phyloP scores from a whole-genome alignment of 2,888 invertebrate species.

The Chrysotoxum bicinctum region DNA sequence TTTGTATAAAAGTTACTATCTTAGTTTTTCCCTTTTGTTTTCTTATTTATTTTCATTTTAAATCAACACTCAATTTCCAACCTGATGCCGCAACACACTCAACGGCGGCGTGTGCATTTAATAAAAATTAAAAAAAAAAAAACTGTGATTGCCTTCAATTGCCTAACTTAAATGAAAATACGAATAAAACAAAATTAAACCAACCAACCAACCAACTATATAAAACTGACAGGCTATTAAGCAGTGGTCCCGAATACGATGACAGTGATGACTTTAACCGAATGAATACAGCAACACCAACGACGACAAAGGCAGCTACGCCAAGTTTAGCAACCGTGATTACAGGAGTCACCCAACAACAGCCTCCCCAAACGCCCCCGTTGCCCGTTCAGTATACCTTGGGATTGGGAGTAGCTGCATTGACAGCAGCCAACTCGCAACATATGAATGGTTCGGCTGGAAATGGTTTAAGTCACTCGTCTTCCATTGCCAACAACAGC shows the following conservation, averaged over 20 bases:
- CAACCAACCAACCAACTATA: background rate
- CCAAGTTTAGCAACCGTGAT: constrained; percentile 44
- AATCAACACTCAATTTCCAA: constrained; percentile 38
- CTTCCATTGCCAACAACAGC: background rate
- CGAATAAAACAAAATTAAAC: background rate
- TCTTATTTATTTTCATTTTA: constrained; percentile 65
- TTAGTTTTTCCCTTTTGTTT: constrained; percentile 60
- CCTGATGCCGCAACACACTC: constrained; percentile 45
- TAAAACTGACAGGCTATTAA: constrained; percentile 52
- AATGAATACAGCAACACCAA: constrained; percentile 57
- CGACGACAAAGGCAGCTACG: constrained; percentile 38
- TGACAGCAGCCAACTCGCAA: constrained; percentile 71
- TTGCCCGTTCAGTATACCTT: constrained; percentile 75
- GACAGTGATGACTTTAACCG: constrained; percentile 63
- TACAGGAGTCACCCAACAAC: constrained; percentile 49
- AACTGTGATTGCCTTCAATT: constrained; percentile 30
- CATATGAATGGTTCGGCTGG: constrained; percentile 77
- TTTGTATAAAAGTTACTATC: constrained; percentile 59
- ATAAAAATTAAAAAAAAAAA: constrained; percentile 17
- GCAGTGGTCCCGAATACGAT: constrained; percentile 60
- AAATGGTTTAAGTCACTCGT: constrained; percentile 53
- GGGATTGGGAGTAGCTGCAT: constrained; percentile 60
- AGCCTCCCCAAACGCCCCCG: constrained; percentile 79
- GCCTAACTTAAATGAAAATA: background rate
- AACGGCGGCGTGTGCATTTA: constrained; percentile 58